Percentiles rank a stretch among this genome's conserved stretches.
These are phyloP conservation scores for Caranx ignobilis DNA, from an alignment of 2,113 vertebrate genomes.

Conservation along the genomic window DNA sequence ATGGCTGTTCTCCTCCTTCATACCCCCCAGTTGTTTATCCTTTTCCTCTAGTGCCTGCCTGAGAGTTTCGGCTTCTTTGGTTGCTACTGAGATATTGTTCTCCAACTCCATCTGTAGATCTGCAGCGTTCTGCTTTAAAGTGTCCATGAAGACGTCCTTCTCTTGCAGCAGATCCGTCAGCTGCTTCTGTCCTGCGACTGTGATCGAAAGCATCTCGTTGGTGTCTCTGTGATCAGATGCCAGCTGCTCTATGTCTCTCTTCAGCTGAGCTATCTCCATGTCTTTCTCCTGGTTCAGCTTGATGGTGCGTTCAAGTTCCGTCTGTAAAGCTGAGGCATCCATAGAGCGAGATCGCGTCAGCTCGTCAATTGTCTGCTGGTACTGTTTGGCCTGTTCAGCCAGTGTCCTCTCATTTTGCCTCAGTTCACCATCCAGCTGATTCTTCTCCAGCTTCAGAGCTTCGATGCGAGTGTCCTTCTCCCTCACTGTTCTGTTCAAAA, in stretches of 20 bases:
- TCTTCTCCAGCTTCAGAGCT: conserved; percentile 89
- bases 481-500: conserved; percentile 79
- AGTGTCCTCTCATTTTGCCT: conserved; percentile 82
- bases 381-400: conserved; percentile 85
- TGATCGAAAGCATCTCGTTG: conserved; percentile 90
- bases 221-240: conserved; percentile 87
- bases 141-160: conserved; percentile 89
- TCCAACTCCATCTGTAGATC: conserved; percentile 86
- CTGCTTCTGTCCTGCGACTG: conserved; percentile 91
- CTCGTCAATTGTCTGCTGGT: conserved; percentile 88
- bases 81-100: conserved; percentile 63
- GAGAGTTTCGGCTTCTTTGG: conserved; percentile 81
- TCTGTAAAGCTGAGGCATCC: conserved; percentile 86
- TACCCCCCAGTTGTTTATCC: conserved; percentile 89
- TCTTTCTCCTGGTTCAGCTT: conserved; percentile 92
- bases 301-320: conserved; percentile 86
- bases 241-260: conserved; percentile 86
- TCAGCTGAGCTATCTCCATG: conserved; percentile 87
- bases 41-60: conserved; percentile 91
- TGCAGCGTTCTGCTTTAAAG: conserved; percentile 84
- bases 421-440: conserved; percentile 87
- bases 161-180: conserved; percentile 91
- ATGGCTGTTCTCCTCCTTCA: conserved; percentile 98
- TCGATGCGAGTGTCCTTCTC: conserved; percentile 89
- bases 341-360: conserved; percentile 82